A percentile compares a stretch with the other conserved stretches of the same genome.
phyloP scores from a whole-genome alignment of 2,797 vertebrate species.

The Siniperca obscura region DNA sequence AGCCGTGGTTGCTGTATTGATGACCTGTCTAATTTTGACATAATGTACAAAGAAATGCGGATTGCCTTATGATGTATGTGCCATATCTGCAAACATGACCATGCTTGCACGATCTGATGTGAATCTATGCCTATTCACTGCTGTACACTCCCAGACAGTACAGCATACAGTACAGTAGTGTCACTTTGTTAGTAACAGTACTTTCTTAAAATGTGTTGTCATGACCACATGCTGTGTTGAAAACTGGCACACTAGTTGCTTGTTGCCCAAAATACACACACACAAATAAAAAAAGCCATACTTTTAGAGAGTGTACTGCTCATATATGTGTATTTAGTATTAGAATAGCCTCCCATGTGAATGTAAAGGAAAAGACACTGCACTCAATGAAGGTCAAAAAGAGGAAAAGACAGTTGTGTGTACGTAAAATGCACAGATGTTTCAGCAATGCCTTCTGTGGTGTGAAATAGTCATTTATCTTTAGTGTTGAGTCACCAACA shows the following conservation, averaged over 20 bases:
- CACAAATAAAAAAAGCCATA: no score
- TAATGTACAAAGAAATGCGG: not conserved
- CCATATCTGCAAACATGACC: not conserved
- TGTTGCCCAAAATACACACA: no score
- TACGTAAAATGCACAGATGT: not conserved
- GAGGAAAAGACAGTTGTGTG: no score
- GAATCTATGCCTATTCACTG: not conserved
- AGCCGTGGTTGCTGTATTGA: not conserved
- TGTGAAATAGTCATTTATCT: not conserved
- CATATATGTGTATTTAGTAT: no score
- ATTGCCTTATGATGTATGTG: not conserved
- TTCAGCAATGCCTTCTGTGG: not conserved
- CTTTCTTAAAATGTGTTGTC: not conserved
- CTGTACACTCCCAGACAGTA: not conserved
- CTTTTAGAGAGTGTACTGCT: no score
- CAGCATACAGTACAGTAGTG: not conserved
- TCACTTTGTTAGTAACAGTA: not conserved
- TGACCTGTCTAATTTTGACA: not conserved
- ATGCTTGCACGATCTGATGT: no score
- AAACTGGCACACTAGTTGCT: not conserved
- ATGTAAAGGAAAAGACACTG: no score
- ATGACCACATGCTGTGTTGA: not conserved
- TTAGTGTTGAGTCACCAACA: not conserved
- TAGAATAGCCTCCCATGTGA: no score
- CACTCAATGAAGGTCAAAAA: no score